A percentile compares a stretch with the other conserved stretches of the same genome.
These are phyloP conservation scores for Drosophila pectinifera DNA, from an alignment of 1,140 invertebrate genomes.

Conservation along the genomic window DNA sequence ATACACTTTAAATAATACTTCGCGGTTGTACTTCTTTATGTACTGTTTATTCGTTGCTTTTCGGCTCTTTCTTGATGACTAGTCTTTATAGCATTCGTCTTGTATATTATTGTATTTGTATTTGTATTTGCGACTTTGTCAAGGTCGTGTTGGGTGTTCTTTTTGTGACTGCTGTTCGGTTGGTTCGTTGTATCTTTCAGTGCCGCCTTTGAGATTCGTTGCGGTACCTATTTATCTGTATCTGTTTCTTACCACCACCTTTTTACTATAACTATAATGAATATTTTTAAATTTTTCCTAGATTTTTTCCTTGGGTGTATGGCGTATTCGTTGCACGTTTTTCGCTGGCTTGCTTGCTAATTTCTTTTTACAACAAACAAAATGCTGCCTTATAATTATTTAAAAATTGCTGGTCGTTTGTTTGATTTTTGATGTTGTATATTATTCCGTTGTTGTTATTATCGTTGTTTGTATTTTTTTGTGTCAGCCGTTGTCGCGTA, in stretches of 20 bases:
- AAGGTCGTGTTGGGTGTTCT: slow-evolving; percentile 65
- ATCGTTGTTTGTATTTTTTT: slow-evolving; percentile 19
- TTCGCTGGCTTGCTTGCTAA: slow-evolving; percentile 43
- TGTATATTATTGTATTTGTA: slow-evolving; percentile 5
- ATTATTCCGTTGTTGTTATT: slow-evolving; percentile 31
- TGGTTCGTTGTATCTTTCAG: slow-evolving; percentile 55
- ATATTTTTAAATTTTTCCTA: background rate
- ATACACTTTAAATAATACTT: slow-evolving; percentile 77
- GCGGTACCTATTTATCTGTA: slow-evolving; percentile 46
- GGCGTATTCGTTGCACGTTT: slow-evolving; percentile 66
- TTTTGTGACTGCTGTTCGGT: slow-evolving; percentile 23
- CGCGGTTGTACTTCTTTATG: slow-evolving; percentile 28
- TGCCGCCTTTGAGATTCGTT: slow-evolving; percentile 40
- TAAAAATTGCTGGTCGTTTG: slow-evolving; percentile 45
- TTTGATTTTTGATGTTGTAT: slow-evolving; percentile 9
- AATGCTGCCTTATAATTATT: slow-evolving; percentile 47
- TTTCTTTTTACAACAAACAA: slow-evolving; percentile 54
- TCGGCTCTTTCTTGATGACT: slow-evolving; percentile 55
- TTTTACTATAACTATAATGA: slow-evolving; percentile 19
- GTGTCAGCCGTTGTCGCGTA: slow-evolving; percentile 64
- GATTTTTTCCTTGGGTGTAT: slow-evolving; percentile 8
- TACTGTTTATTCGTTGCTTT: slow-evolving; percentile 46
- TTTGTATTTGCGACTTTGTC: slow-evolving; percentile 60
- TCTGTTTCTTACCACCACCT: slow-evolving; percentile 16
- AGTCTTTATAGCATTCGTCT: slow-evolving; percentile 45